phyloP scores from a whole-genome alignment of 2,888 invertebrate species.

The Hydroisotoma schaefferi region DNA sequence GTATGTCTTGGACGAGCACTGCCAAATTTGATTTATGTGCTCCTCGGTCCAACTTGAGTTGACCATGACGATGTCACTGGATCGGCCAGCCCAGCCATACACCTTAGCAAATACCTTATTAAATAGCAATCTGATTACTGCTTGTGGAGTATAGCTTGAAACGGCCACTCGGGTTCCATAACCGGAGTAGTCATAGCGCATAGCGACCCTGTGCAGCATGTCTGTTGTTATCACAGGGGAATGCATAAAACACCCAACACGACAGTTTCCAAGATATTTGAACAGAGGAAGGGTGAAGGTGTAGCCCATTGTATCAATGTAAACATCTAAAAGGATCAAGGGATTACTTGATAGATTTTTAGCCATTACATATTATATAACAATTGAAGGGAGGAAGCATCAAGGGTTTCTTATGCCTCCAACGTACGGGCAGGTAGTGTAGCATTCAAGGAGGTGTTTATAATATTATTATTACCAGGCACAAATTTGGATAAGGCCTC shows the following conservation, averaged over 20 bases:
- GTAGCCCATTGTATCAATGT: slow-evolving; percentile 91
- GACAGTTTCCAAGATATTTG: slow-evolving; percentile 75
- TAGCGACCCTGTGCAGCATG: slow-evolving; percentile 67
- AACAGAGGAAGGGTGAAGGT: slow-evolving; percentile 92
- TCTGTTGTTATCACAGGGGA: slow-evolving; percentile 75
- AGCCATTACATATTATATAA: too few relatives aligned
- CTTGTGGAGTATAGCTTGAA: slow-evolving; percentile 59
- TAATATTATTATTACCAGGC: slow-evolving; percentile 70
- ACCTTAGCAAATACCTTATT: slow-evolving; percentile 84
- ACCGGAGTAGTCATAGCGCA: slow-evolving; percentile 22
- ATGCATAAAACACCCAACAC: slow-evolving; percentile 86
- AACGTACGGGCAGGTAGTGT: too few relatives aligned
- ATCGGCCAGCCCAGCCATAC: slow-evolving; percentile 77
- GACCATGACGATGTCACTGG: slow-evolving; percentile 83
- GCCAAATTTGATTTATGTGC: slow-evolving; percentile 75
- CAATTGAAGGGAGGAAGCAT: neutral
- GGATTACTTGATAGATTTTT: neutral
- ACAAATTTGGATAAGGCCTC: slow-evolving; percentile 81
- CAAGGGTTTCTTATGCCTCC: neutral
- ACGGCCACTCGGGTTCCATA: neutral
- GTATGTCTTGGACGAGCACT: slow-evolving; percentile 41
- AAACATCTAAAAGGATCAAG: slow-evolving; percentile 63
- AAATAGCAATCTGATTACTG: slow-evolving; percentile 78
- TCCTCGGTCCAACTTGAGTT: slow-evolving; percentile 96
- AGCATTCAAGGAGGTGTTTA: too few relatives aligned